Conservation (phyloP, 2,888 invertebrate species). For the Limnephilus rhombicus region DNA sequence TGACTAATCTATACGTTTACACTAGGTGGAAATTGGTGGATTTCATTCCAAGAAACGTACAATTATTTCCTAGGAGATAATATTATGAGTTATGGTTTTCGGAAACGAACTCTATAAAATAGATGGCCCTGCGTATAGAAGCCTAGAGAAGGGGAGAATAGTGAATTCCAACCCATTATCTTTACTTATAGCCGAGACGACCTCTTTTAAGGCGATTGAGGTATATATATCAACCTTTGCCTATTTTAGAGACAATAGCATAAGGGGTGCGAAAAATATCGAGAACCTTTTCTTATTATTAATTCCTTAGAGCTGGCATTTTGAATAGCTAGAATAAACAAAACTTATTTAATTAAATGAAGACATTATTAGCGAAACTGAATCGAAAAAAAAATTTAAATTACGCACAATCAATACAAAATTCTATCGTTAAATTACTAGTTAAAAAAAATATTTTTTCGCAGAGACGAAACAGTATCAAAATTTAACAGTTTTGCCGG, state of each 20-base stretch:
- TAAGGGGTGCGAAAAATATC: neutral
- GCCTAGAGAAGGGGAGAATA: neutral
- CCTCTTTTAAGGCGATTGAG: neutral
- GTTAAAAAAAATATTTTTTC: too few relatives aligned
- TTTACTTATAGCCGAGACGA: constrained; percentile 6
- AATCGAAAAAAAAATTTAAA: too few relatives aligned
- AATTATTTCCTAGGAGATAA: neutral
- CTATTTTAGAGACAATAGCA: neutral
- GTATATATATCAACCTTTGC: neutral
- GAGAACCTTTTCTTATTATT: too few relatives aligned
- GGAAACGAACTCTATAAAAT: constrained; percentile 26
- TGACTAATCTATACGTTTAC: neutral
- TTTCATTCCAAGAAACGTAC: constrained; percentile 1
- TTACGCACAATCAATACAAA: too few relatives aligned
- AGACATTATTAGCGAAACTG: too few relatives aligned
- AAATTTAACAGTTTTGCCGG: too few relatives aligned
- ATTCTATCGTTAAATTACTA: too few relatives aligned
- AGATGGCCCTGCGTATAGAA: neutral
- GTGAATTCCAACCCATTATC: neutral
- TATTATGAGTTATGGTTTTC: neutral
- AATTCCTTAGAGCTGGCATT: too few relatives aligned
- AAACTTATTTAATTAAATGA: too few relatives aligned
- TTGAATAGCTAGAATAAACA: too few relatives aligned
- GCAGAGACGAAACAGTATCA: too few relatives aligned
- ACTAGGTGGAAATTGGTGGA: neutral